Percentiles rank a stretch among this genome's conserved stretches.
These are phyloP conservation scores for Nemopilema nomurai DNA, from an alignment of 30 jellyfish, hydroid and myxozoan species.

Conservation along the genomic window DNA sequence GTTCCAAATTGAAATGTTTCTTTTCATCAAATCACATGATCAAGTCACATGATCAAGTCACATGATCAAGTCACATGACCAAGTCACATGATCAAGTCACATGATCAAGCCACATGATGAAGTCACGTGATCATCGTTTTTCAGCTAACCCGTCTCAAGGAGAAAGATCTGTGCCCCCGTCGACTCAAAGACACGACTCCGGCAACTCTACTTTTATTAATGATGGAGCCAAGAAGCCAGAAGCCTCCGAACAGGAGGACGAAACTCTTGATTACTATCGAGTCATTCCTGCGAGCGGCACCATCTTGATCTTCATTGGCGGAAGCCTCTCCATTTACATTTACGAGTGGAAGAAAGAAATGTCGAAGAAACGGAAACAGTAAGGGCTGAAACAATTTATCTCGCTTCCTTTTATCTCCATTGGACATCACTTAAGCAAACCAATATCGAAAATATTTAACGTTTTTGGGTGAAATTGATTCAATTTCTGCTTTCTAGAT, in stretches of 20 bases:
- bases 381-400: slow-evolving; percentile 4
- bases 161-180: background rate
- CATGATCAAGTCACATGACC: too few species aligned
- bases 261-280: slow-evolving; percentile 22
- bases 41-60: too few species aligned
- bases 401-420: background rate
- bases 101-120: too few species aligned
- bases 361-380: slow-evolving; percentile 12
- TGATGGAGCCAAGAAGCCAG: background rate
- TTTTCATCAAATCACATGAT: too few species aligned
- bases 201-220: background rate
- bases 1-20: too few species aligned
- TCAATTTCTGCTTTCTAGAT: too few species aligned
- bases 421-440: too few species aligned
- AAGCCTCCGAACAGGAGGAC: slow-evolving; percentile 4
- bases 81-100: too few species aligned
- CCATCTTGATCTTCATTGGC: slow-evolving; percentile 28
- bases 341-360: slow-evolving; percentile 32
- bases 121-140: too few species aligned
- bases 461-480: too few species aligned
- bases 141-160: background rate
- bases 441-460: too few species aligned
- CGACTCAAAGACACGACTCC: background rate
- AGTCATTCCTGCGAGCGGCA: slow-evolving; percentile 49
- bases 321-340: slow-evolving; percentile 50